Percentiles rank a stretch among this genome's conserved stretches.
Conservation (phyloP, 1,140 invertebrate genomes). For the Antheraea pernyi region DNA sequence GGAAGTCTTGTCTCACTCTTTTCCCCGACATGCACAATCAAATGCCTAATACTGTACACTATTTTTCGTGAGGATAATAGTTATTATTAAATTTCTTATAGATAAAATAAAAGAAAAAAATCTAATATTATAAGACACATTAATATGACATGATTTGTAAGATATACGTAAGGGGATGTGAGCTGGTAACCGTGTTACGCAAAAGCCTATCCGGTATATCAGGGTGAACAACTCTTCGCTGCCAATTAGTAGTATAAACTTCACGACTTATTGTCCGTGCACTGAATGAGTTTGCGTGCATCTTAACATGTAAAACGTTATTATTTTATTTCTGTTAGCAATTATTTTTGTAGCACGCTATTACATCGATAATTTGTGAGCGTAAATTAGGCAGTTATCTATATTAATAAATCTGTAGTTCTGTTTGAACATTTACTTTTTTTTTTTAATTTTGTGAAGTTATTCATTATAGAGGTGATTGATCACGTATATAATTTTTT, state of each 20-base stretch:
- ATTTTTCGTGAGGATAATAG: too few species aligned
- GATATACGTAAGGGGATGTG: constrained; percentile 21
- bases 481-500: too few species aligned
- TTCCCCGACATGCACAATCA: too few species aligned
- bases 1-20: too few species aligned
- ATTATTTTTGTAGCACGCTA: neutral
- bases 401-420: too few species aligned
- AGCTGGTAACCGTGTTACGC: constrained; percentile 45
- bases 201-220: constrained; percentile 38
- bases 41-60: too few species aligned
- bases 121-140: neutral
- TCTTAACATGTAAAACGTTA: neutral
- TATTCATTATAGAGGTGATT: too few species aligned
- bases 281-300: neutral
- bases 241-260: constrained; percentile 13
- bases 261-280: constrained; percentile 2
- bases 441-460: too few species aligned
- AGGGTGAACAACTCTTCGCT: constrained; percentile 37
- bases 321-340: neutral
- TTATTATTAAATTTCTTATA: too few species aligned
- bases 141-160: neutral
- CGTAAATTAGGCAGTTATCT: too few species aligned
- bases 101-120: neutral
- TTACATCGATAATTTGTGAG: too few species aligned
- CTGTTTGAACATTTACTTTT: too few species aligned